Conservation (phyloP, 1,140 invertebrate species). For the Artemia franciscana region DNA sequence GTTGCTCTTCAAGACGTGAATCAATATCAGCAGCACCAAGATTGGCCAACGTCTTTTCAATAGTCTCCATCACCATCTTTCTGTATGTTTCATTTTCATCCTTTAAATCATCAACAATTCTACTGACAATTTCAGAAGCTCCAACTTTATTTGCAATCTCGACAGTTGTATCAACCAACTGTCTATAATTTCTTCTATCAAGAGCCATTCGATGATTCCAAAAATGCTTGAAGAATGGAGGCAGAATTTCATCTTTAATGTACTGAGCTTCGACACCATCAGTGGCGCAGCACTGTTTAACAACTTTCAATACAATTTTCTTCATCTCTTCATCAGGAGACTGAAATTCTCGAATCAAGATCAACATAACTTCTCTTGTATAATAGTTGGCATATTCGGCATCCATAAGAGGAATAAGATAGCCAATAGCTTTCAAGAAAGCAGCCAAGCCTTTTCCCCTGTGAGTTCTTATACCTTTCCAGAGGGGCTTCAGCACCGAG, state of each 20-base stretch:
- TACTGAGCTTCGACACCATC: conserved; percentile 98
- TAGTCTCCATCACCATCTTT: conserved; percentile 99
- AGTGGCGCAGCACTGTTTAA: conserved; percentile 99
- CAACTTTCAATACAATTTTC: conserved; percentile 97
- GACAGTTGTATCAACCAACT: conserved; percentile 94
- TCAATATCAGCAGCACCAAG: conserved; percentile 94
- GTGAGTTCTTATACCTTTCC: conserved; percentile 97
- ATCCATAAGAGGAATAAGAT: conserved; percentile 97
- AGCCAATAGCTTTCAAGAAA: conserved; percentile 97
- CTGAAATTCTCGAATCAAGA: conserved; percentile 95
- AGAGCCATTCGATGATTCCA: conserved; percentile 99
- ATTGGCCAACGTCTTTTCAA: conserved; percentile 96
- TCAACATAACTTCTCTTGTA: conserved; percentile 98
- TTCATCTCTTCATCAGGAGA: conserved; percentile 99
- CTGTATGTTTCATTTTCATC: conserved; percentile 99
- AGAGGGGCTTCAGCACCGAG: conserved; percentile 92
- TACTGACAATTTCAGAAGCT: conserved; percentile 90
- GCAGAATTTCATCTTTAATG: conserved; percentile 96
- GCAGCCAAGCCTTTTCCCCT: conserved; percentile 95
- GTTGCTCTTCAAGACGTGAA: conserved; percentile 85
- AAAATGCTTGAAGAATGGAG: conserved; percentile 98
- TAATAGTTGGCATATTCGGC: conserved; percentile 99
- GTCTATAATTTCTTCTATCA: conserved; percentile 75
- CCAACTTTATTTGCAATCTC: conserved; percentile 99
- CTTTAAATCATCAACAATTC: conserved; percentile 96